Evolutionary conservation across 2,797 vertebrate species (phyloP).

Genomic region (Falco rusticolus): DNA sequence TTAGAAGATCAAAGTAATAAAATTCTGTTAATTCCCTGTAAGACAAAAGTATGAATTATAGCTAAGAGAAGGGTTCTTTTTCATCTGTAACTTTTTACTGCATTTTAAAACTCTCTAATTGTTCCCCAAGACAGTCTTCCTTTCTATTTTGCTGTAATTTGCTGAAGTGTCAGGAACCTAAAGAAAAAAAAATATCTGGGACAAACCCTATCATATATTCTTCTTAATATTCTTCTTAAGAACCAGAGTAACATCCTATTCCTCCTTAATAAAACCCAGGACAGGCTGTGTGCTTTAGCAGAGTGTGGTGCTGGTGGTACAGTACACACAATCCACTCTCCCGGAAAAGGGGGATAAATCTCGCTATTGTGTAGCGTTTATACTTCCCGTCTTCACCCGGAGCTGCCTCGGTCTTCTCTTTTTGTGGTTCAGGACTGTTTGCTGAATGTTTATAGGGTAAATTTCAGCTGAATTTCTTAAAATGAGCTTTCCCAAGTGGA

Average conservation of each 20-base stretch:
- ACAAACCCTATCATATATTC: neutral
- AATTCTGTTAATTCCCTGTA: conserved; percentile 4
- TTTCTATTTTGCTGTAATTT: neutral
- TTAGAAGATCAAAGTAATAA: conserved; percentile 31
- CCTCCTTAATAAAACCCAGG: neutral
- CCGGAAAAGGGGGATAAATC: neutral
- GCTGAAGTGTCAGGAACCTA: neutral
- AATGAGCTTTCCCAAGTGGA: neutral
- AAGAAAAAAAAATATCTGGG: neutral
- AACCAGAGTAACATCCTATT: neutral
- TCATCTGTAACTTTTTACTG: neutral
- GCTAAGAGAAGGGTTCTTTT: neutral
- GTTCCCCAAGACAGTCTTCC: neutral
- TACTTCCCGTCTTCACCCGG: neutral
- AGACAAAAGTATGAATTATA: neutral
- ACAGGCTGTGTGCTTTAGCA: neutral
- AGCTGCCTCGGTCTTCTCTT: neutral
- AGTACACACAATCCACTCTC: neutral
- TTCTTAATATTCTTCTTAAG: neutral
- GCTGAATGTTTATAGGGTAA: neutral
- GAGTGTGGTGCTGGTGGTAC: neutral
- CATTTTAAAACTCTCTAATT: neutral
- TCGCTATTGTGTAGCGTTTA: neutral
- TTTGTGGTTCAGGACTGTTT: neutral
- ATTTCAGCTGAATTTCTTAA: neutral